A percentile compares a stretch with the other conserved stretches of the same genome.
Conservation (phyloP, 2,797 vertebrate species). For the Cheracebus regulus region DNA sequence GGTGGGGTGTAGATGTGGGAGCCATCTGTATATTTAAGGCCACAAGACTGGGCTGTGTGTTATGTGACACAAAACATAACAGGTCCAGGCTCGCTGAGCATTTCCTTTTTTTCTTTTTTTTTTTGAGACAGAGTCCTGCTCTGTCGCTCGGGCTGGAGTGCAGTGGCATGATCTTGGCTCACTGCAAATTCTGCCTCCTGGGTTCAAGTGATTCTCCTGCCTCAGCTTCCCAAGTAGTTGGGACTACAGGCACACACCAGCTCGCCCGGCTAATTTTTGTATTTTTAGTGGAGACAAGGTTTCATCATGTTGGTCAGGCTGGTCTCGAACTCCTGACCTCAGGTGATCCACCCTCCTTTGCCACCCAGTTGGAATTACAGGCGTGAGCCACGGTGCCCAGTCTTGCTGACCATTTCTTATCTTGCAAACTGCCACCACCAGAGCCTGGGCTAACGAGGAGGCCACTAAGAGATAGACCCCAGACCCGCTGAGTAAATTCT, state of each 20-base stretch:
- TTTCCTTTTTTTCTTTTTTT: neutral
- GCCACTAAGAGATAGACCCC: accelerated
- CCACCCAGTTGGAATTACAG: too few species aligned
- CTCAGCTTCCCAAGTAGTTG: neutral
- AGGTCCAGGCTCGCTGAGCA: neutral
- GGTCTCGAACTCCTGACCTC: neutral
- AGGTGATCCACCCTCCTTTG: neutral
- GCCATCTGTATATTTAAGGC: neutral
- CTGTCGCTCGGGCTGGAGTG: neutral
- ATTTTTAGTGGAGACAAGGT: neutral
- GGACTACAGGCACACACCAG: neutral
- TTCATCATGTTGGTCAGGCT: neutral
- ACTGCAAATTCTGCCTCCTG: neutral
- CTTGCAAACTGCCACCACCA: neutral
- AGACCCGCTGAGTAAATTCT: neutral
- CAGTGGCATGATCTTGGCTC: neutral
- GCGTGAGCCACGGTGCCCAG: neutral
- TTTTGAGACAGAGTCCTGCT: neutral
- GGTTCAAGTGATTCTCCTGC: neutral
- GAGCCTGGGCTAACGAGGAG: too few species aligned
- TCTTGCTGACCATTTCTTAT: neutral
- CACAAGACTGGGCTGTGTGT: neutral
- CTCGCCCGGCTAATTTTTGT: neutral
- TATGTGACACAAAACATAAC: neutral
- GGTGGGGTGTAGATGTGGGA: neutral